Evolutionary conservation across 2,888 invertebrate species (phyloP).

Genomic region (Pteria penguin): DNA sequence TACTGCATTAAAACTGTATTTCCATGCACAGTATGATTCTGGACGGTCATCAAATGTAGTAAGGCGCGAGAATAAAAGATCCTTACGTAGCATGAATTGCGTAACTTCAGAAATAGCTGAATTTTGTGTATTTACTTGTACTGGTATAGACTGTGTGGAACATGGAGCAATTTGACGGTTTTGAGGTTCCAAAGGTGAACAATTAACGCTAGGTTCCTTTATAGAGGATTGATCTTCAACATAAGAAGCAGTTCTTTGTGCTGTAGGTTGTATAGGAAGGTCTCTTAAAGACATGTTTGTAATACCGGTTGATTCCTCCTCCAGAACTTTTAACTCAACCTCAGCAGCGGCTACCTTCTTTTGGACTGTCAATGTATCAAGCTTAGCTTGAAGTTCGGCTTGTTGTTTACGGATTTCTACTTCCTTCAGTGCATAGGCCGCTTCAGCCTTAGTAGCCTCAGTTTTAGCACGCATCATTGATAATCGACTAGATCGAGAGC

Average conservation of each 20-base stretch:
- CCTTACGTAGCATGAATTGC: slow-evolving; percentile 32
- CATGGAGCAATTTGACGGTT: background rate
- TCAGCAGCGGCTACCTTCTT: background rate
- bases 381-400: background rate
- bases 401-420: background rate
- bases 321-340: background rate
- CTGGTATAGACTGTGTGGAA: background rate
- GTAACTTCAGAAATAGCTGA: slow-evolving; percentile 15
- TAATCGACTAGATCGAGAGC: background rate
- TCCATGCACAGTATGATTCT: slow-evolving; percentile 40
- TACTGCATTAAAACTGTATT: slow-evolving; percentile 35
- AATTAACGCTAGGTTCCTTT: background rate
- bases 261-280: background rate
- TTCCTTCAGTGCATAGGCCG: background rate
- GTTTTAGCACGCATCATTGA: background rate
- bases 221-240: background rate
- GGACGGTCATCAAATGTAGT: slow-evolving; percentile 41
- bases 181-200: background rate
- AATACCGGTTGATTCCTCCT: background rate
- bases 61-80: slow-evolving; percentile 33
- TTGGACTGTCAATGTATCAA: background rate
- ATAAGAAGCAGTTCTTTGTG: background rate
- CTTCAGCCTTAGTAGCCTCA: background rate
- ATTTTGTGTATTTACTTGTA: background rate
- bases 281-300: background rate